Conservation (phyloP, 1,140 invertebrate genomes). For the Heliconius eleuchia region DNA sequence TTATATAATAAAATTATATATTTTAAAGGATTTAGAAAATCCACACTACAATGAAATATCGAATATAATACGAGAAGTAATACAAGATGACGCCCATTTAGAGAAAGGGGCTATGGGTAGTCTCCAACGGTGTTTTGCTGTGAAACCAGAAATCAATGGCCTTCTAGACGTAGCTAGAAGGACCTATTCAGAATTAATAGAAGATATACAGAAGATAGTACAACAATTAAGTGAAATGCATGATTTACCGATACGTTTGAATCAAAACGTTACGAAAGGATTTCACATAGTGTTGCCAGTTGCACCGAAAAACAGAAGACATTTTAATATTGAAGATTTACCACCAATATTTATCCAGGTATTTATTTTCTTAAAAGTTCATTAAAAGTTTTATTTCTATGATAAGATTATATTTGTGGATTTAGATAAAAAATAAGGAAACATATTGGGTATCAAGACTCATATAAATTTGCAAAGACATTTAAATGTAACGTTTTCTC, state of each 20-base stretch:
- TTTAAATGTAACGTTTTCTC: too few relatives aligned
- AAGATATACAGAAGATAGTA: constrained; percentile 87
- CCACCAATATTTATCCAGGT: constrained; percentile 87
- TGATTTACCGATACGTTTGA: constrained; percentile 84
- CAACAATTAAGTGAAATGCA: constrained; percentile 84
- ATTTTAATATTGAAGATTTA: constrained; percentile 82
- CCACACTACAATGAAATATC: constrained; percentile 82
- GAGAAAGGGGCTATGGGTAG: constrained; percentile 86
- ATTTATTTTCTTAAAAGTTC: constrained; percentile 16
- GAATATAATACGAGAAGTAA: constrained; percentile 84
- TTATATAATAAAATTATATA: too few relatives aligned
- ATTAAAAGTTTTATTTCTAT: too few relatives aligned
- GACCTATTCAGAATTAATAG: constrained; percentile 89
- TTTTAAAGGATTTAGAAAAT: constrained; percentile 69
- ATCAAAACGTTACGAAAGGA: constrained; percentile 86
- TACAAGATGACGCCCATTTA: constrained; percentile 87
- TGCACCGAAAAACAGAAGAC: constrained; percentile 66
- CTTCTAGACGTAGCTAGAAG: constrained; percentile 90
- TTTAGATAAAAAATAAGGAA: too few relatives aligned
- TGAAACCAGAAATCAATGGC: constrained; percentile 88
- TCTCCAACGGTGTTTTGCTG: constrained; percentile 92
- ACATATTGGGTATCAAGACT: too few relatives aligned
- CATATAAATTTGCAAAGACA: too few relatives aligned
- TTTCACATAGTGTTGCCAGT: constrained; percentile 88
- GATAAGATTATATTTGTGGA: too few relatives aligned